Evolutionary conservation across 2,113 vertebrate genomes (phyloP).

Genomic region (Prinia subflava): DNA sequence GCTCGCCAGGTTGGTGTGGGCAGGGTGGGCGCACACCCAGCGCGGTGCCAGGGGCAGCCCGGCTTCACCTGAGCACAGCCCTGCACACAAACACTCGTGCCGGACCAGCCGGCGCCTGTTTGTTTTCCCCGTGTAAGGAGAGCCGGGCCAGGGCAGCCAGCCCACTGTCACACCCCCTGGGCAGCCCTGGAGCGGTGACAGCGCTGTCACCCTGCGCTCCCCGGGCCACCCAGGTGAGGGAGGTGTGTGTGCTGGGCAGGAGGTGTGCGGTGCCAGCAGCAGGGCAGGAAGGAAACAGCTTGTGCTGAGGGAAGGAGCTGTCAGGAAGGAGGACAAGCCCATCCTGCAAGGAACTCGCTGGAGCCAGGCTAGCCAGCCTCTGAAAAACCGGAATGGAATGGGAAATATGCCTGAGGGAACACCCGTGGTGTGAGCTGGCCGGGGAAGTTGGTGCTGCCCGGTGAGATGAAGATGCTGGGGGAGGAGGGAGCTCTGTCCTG

Average conservation of each 20-base stretch:
- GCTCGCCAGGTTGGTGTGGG: background rate
- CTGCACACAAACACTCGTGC: background rate
- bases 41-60: background rate
- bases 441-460: accelerated
- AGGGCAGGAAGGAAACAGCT: background rate
- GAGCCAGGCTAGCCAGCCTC: background rate
- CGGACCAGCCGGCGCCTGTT: background rate
- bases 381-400: background rate
- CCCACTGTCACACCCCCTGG: background rate
- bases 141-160: background rate
- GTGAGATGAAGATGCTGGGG: accelerated
- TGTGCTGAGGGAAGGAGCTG: background rate
- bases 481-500: background rate
- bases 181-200: background rate
- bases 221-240: background rate
- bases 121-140: background rate
- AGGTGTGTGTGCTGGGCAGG: no score
- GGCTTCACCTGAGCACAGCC: background rate
- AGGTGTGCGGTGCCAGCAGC: background rate
- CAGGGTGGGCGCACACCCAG: background rate
- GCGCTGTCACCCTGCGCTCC: accelerated
- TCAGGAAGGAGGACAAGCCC: background rate
- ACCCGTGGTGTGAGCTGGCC: background rate
- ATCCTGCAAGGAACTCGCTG: background rate
- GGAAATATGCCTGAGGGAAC: background rate